Base-by-base conservation (phyloP, 2,113 vertebrate genomes). In the Alethe diademata region DNA sequence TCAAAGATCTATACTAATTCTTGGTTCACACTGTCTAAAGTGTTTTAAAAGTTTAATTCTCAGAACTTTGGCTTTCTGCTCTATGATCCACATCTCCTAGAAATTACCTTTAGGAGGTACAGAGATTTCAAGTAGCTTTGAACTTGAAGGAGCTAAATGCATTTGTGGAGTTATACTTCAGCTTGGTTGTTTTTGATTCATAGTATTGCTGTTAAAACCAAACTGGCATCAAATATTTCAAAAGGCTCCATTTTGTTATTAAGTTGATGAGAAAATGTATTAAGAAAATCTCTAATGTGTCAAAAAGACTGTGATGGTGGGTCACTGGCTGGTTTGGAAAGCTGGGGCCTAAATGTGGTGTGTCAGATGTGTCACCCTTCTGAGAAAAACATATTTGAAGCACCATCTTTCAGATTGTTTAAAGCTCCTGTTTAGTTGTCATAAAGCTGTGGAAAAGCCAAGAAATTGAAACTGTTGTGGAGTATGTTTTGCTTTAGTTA, bases 151-250 rank as follows among this genome's bases (percentile, higher is more conserved):
- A 51, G 26, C 7, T 36, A 35, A 67, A 51, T 33, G 9, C 7
- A 43, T 26, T 66, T 66, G 14, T 11, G 28, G 4, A 0, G 0
- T 67, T 73, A 29, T 8, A 10, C 2, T 57, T 57, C 18, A 31
- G 4, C 5, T 66, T 40, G 7, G 15, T n/a, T 42, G 8, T 1
- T 73, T 75, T 54, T 24, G 7, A 33, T 33, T 86, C 42, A 45
- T 23, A 50, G 11, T 25, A 28, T 33, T 87, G 23, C 23, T 35
- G 42, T 28, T 53, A 62, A 85, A 43, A 33, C 4, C 15, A 50
- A 66, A 58, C 12, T 4, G 23, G 4, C 23, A 57, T 26, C 3
- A 53, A 35, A 43, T 36, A 45, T 13, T 19, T 65, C 14, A 45
- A 19, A 65, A 20, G 15, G 8, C 2, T 75, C 8, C 14, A 26